Evolutionary conservation across 2,888 invertebrate genomes (phyloP).

Genomic region (Pimpla rufipes): DNA sequence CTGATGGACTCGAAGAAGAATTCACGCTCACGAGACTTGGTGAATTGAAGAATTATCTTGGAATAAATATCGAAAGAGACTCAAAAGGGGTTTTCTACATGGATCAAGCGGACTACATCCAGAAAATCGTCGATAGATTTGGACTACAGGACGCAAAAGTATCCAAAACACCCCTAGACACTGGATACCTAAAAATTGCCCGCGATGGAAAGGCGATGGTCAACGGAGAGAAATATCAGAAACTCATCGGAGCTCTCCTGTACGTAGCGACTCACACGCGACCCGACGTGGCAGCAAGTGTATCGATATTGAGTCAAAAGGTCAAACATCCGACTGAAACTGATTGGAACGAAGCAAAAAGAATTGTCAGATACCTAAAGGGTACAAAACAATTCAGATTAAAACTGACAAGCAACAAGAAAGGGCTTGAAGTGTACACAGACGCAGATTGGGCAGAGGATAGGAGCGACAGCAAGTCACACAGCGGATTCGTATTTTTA

Average conservation of each 20-base stretch:
- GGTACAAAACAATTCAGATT: slow-evolving; percentile 61
- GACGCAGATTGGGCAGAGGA: slow-evolving; percentile 77
- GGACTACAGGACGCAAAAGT: slow-evolving; percentile 64
- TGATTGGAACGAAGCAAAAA: slow-evolving; percentile 67
- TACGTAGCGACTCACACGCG: slow-evolving; percentile 65
- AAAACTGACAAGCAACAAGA: slow-evolving; percentile 20
- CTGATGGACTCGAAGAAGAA: slow-evolving; percentile 30
- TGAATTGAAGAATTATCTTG: slow-evolving; percentile 54
- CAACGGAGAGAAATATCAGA: slow-evolving; percentile 36
- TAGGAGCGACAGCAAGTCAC: slow-evolving; percentile 75
- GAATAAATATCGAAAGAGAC: slow-evolving; percentile 58
- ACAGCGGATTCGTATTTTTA: slow-evolving; percentile 76
- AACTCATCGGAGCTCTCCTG: slow-evolving; percentile 64
- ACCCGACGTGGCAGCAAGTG: slow-evolving; percentile 65
- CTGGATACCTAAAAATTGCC: slow-evolving; percentile 53
- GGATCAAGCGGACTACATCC: slow-evolving; percentile 65
- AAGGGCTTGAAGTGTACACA: slow-evolving; percentile 28
- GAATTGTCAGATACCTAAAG: slow-evolving; percentile 65
- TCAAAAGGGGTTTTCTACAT: slow-evolving; percentile 56
- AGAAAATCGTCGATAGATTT: slow-evolving; percentile 58
- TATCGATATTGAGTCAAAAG: slow-evolving; percentile 66
- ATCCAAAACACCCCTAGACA: slow-evolving; percentile 60
- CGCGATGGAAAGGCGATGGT: slow-evolving; percentile 34
- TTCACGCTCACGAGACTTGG: slow-evolving; percentile 63
- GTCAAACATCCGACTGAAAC: slow-evolving; percentile 45